Percentiles rank a stretch among this genome's conserved stretches.
These are phyloP conservation scores for Ceuthmochares aereus DNA, from an alignment of 2,113 vertebrate genomes.

Conservation along the genomic window DNA sequence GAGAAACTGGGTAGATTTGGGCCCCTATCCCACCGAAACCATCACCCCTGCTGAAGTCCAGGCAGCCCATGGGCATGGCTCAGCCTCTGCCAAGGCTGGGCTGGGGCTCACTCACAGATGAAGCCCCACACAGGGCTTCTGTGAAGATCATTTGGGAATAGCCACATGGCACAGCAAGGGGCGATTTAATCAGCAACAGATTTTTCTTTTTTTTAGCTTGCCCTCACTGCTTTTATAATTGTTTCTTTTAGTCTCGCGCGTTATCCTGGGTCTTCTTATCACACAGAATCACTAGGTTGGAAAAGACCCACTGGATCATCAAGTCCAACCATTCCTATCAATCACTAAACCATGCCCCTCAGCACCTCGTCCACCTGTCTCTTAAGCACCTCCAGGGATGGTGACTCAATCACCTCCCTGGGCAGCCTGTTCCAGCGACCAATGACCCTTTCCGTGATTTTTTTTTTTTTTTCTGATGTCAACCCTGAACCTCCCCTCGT, in stretches of 20 bases:
- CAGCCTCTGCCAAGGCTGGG: background rate
- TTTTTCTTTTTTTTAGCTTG: background rate
- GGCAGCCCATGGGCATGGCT: background rate
- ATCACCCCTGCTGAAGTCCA: rapidly evolving
- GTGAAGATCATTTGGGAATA: background rate
- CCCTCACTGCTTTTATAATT: rapidly evolving
- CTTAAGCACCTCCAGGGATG: no score
- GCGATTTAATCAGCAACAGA: background rate
- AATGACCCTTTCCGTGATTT: no score
- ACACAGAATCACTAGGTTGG: no score
- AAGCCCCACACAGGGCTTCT: background rate
- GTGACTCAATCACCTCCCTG: no score
- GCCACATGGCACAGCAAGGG: rapidly evolving
- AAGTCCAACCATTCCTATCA: no score
- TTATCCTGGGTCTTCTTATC: background rate
- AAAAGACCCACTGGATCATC: no score
- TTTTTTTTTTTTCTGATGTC: no score
- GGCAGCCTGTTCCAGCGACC: no score
- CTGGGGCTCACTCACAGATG: rapidly evolving
- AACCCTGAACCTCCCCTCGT: no score
- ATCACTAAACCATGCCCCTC: no score
- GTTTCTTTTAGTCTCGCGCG: background rate
- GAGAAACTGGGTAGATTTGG: background rate
- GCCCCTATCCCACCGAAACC: background rate
- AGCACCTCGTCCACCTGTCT: no score